Evolutionary conservation across 2,888 invertebrate genomes (phyloP).

Genomic region (Blastobasis adustella): DNA sequence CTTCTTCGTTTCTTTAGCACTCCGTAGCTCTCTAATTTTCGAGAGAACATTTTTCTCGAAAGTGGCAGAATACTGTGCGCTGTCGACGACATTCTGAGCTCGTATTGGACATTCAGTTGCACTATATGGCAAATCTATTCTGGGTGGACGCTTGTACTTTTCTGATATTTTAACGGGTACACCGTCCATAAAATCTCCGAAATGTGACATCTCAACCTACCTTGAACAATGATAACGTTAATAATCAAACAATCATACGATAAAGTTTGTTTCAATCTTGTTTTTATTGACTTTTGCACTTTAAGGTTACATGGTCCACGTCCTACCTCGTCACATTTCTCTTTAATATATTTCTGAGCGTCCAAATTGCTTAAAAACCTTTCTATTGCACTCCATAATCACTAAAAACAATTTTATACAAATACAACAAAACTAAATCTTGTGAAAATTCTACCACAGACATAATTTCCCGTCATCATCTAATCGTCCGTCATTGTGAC

Average conservation of each 20-base stretch:
- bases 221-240: slow-evolving; percentile 33
- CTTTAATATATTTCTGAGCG: slow-evolving; percentile 19
- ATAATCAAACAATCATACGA: slow-evolving; percentile 58
- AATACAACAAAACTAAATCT: slow-evolving; percentile 19
- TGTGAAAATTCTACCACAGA: slow-evolving; percentile 7
- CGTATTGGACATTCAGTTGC: slow-evolving; percentile 46
- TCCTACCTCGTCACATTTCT: slow-evolving; percentile 60
- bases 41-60: slow-evolving; percentile 82
- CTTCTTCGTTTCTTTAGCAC: slow-evolving; percentile 76
- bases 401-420: slow-evolving; percentile 22
- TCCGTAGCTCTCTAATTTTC: slow-evolving; percentile 82
- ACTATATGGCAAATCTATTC: slow-evolving; percentile 69
- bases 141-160: slow-evolving; percentile 86
- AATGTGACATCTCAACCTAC: slow-evolving; percentile 64
- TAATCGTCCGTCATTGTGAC: no score
- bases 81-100: slow-evolving; percentile 53
- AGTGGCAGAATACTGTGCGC: slow-evolving; percentile 76
- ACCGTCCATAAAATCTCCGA: slow-evolving; percentile 83
- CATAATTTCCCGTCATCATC: no score
- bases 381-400: slow-evolving; percentile 26
- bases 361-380: slow-evolving; percentile 15
- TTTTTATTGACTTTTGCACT: slow-evolving; percentile 52
- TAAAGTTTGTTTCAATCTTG: slow-evolving; percentile 64
- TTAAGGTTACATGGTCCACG: slow-evolving; percentile 65
- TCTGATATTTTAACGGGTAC: slow-evolving; percentile 92